Evolutionary conservation across 2,113 vertebrate species (phyloP).

Genomic region (Phyllopteryx taeniolatus): DNA sequence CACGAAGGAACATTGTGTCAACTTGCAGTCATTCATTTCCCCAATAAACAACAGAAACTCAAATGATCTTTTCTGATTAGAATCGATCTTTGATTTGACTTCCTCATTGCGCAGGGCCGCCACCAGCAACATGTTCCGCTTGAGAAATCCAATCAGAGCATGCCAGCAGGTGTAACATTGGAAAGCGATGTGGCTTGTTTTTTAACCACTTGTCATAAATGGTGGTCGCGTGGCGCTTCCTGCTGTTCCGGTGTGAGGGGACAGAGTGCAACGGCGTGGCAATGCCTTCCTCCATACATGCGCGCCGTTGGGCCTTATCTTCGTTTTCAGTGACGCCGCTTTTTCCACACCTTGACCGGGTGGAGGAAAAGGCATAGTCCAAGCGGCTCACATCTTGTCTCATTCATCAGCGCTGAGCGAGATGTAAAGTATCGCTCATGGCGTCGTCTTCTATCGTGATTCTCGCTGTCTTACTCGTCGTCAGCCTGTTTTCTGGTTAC

Average conservation of each 20-base stretch:
- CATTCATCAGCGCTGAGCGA: background rate
- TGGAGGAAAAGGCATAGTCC: background rate
- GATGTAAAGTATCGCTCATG: conserved; percentile 10
- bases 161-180: background rate
- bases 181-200: background rate
- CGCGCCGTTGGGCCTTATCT: background rate
- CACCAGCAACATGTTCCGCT: background rate
- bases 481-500: conserved; percentile 8
- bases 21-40: background rate
- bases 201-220: background rate
- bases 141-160: background rate
- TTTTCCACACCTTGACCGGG: background rate
- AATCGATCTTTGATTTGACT: background rate
- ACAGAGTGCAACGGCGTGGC: background rate
- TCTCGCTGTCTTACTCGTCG: background rate
- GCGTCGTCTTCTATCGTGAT: conserved; percentile 14
- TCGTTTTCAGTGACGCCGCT: background rate
- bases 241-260: background rate
- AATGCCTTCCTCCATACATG: background rate
- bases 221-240: background rate
- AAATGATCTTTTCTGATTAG: background rate
- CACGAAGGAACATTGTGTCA: background rate
- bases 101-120: background rate
- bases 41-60: background rate
- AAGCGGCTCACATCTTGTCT: background rate